phyloP scores from a whole-genome alignment of 2,113 vertebrate genomes.

The Illadopsis cleaveri region DNA sequence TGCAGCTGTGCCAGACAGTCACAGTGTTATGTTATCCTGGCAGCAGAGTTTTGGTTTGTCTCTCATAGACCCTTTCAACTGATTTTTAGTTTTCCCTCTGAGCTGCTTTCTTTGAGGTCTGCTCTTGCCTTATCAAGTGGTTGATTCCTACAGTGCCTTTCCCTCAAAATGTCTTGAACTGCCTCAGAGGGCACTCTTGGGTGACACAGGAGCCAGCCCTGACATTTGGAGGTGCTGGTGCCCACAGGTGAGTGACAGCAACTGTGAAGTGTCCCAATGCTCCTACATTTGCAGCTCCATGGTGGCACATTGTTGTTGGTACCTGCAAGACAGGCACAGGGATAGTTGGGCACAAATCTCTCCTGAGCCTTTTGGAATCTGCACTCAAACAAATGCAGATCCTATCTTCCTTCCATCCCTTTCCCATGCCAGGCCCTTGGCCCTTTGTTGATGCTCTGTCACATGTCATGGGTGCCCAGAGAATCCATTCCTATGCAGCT shows the following conservation, averaged over 20 bases:
- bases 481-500: not conserved
- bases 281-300: fast-evolving
- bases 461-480: fast-evolving
- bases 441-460: fast-evolving
- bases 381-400: not conserved
- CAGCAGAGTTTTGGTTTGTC: not conserved
- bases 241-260: not conserved
- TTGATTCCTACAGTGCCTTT: not conserved
- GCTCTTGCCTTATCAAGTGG: not conserved
- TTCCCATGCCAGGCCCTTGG: fast-evolving
- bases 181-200: not conserved
- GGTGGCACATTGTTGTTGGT: fast-evolving
- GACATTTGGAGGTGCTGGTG: not conserved
- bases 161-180: not conserved
- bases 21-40: not conserved
- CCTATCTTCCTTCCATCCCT: not conserved
- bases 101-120: not conserved
- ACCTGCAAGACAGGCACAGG: not conserved
- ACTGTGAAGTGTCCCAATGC: not conserved
- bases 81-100: not conserved
- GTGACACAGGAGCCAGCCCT: not conserved
- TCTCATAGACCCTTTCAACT: not conserved
- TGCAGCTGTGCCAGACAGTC: not conserved
- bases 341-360: not conserved
- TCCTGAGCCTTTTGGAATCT: not conserved